These are phyloP conservation scores for Himalopsyche japonica DNA, from an alignment of 2,888 invertebrate species.

Conservation along the genomic window DNA sequence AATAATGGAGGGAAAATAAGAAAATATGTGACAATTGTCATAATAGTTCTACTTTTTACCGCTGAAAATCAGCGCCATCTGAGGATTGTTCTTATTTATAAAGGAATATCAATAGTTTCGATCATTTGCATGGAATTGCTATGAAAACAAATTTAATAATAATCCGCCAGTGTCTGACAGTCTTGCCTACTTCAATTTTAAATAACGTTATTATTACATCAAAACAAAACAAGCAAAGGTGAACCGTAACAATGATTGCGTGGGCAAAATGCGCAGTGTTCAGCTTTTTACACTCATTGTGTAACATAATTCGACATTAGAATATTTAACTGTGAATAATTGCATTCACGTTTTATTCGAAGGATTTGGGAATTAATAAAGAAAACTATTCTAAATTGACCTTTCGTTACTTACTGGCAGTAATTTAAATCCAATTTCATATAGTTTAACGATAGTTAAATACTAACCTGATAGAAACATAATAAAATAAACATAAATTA, in stretches of 20 bases:
- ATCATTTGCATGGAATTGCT: neutral
- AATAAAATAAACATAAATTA: neutral
- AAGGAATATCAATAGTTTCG: too few species aligned
- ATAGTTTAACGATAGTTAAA: neutral
- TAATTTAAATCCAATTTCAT: neutral
- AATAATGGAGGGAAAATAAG: too few species aligned
- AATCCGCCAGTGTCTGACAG: neutral
- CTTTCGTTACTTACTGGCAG: neutral
- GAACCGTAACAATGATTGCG: neutral
- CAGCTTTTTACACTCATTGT: neutral
- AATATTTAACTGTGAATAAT: neutral
- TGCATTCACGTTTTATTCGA: neutral
- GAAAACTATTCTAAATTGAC: neutral
- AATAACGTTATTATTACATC: neutral
- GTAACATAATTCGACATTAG: neutral
- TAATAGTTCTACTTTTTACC: too few species aligned
- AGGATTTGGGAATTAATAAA: neutral
- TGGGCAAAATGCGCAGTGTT: neutral
- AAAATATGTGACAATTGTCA: too few species aligned
- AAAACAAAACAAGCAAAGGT: neutral
- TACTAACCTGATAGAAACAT: neutral
- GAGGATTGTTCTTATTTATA: too few species aligned
- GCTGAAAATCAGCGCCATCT: too few species aligned
- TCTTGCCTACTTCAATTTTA: neutral
- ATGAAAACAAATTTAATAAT: neutral